Conservation (phyloP, 1,140 invertebrate genomes). For the Drosophila miranda region DNA sequence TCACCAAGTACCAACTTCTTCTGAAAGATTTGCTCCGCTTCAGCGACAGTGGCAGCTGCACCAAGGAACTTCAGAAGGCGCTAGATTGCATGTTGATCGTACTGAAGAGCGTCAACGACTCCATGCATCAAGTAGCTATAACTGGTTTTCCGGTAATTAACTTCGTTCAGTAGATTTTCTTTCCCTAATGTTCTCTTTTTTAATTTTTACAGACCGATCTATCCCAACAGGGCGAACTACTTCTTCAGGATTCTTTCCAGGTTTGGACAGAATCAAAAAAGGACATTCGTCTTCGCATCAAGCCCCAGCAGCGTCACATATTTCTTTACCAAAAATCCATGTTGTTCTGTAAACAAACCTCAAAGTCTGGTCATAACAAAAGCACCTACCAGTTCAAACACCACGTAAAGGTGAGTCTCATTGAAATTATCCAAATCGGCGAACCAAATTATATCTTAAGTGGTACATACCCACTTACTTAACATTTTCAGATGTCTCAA, state of each 20-base stretch:
- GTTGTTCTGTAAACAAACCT: conserved; percentile 92
- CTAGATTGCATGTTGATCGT: conserved; percentile 96
- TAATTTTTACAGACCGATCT: conserved; percentile 87
- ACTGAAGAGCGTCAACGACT: conserved; percentile 97
- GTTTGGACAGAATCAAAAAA: conserved; percentile 95
- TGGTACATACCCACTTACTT: neutral
- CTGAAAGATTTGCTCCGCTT: conserved; percentile 90
- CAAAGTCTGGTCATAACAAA: conserved; percentile 88
- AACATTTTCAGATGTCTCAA: conserved; percentile 90
- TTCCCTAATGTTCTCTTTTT: neutral
- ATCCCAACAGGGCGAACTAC: conserved; percentile 92
- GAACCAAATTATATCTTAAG: no score
- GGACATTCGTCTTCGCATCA: conserved; percentile 92
- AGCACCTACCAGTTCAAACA: conserved; percentile 96
- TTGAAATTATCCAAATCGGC: no score
- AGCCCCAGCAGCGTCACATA: conserved; percentile 94
- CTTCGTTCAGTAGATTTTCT: neutral
- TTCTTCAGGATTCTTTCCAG: conserved; percentile 95
- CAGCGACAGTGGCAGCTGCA: conserved; percentile 91
- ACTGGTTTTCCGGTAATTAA: conserved; percentile 93
- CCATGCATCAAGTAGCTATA: conserved; percentile 98
- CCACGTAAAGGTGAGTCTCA: conserved; percentile 89
- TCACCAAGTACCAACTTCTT: conserved; percentile 98
- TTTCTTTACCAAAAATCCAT: conserved; percentile 97
- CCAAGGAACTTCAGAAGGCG: conserved; percentile 92